Conservation (phyloP, 2,888 invertebrate genomes). For the Euclidia mi region DNA sequence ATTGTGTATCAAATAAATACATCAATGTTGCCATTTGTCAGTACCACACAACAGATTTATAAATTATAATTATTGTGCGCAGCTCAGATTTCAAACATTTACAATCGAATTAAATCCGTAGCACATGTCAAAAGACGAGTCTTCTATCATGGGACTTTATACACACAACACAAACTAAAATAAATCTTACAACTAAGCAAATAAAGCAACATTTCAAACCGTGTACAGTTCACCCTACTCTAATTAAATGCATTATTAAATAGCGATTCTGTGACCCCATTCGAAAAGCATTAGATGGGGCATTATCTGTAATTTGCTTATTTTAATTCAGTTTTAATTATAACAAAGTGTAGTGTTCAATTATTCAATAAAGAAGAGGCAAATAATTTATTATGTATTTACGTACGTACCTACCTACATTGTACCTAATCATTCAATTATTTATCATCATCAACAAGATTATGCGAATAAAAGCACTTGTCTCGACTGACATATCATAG, state of each 20-base stretch:
- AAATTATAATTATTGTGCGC: conserved; percentile 47
- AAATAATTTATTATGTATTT: neutral
- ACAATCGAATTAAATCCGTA: conserved; percentile 71
- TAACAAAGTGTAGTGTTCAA: conserved; percentile 83
- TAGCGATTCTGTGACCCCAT: conserved; percentile 83
- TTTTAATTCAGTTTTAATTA: conserved; percentile 87
- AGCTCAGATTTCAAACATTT: conserved; percentile 66
- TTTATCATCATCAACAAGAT: neutral
- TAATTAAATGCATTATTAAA: conserved; percentile 84
- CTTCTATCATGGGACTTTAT: conserved; percentile 74
- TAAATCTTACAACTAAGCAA: neutral
- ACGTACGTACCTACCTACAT: no score
- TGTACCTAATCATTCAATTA: no score
- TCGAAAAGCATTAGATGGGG: conserved; percentile 79
- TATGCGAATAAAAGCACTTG: no score
- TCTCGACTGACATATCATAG: no score
- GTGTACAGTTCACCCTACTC: conserved; percentile 48
- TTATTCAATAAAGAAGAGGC: conserved; percentile 73
- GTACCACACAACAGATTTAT: conserved; percentile 43
- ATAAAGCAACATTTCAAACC: conserved; percentile 46
- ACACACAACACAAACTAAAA: conserved; percentile 13
- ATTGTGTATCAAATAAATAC: conserved; percentile 40
- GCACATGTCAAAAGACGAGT: conserved; percentile 74
- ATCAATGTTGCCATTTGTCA: conserved; percentile 50
- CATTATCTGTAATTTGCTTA: conserved; percentile 86